phyloP scores from a whole-genome alignment of 2,888 invertebrate genomes.

The Thumatha senex region DNA sequence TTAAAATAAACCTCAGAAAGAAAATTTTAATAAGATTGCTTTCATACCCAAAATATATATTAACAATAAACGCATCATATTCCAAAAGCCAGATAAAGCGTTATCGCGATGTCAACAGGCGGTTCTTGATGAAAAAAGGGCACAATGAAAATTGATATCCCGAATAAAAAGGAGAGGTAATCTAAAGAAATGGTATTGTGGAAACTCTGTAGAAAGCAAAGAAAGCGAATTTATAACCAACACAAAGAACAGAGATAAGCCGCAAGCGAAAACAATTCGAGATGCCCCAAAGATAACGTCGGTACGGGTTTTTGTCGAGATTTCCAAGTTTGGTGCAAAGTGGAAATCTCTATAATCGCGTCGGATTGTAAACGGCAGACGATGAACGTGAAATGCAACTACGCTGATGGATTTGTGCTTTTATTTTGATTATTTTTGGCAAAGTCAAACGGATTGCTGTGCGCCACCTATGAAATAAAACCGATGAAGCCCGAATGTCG shows the following conservation, averaged over 20 bases:
- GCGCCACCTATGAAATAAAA: too few species aligned
- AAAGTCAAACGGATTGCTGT: constrained; percentile 15
- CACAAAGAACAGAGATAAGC: constrained; percentile 55
- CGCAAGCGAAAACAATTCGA: constrained; percentile 51
- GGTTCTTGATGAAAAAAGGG: constrained; percentile 27
- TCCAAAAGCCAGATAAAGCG: constrained; percentile 20
- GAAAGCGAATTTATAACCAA: constrained; percentile 52
- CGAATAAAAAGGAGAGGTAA: constrained; percentile 39
- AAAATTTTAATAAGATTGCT: constrained; percentile 9
- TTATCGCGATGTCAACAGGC: constrained; percentile 36
- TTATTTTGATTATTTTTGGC: constrained; percentile 40
- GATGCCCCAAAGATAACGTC: constrained; percentile 45
- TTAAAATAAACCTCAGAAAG: too few species aligned
- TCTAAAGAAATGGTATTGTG: constrained; percentile 38
- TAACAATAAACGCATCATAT: constrained; percentile 28
- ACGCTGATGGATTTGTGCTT: constrained; percentile 38
- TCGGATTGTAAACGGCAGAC: constrained; percentile 36
- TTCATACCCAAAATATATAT: constrained; percentile 27
- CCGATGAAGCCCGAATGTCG: too few species aligned
- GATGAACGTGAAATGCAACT: constrained; percentile 37
- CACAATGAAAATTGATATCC: constrained; percentile 43
- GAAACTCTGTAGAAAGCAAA: constrained; percentile 38
- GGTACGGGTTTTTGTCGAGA: constrained; percentile 43
- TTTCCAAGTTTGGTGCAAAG: constrained; percentile 38
- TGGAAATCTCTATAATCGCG: constrained; percentile 46